These are phyloP conservation scores for Syrmaticus mikado DNA, from an alignment of 2,113 vertebrate genomes.

Conservation along the genomic window DNA sequence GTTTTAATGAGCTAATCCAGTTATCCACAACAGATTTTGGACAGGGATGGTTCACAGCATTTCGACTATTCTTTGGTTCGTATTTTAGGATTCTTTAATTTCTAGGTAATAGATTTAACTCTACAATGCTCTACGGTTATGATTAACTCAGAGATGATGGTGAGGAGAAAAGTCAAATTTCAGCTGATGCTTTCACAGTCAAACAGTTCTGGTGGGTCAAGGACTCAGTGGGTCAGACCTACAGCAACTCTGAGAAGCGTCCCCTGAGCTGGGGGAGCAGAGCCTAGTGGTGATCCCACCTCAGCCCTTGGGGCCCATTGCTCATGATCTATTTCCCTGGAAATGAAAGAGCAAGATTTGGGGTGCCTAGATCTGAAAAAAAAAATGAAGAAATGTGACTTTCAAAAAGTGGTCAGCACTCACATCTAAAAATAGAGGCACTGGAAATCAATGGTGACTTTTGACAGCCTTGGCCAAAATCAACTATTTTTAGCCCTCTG, in stretches of 20 bases:
- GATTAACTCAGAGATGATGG: neutral
- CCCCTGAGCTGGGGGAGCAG: neutral
- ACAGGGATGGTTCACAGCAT: neutral
- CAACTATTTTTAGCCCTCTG: slow-evolving; percentile 62
- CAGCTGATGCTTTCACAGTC: rapidly evolving
- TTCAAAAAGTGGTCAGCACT: slow-evolving; percentile 43
- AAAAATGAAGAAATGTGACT: slow-evolving; percentile 11
- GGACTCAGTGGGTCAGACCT: neutral
- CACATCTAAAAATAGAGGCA: slow-evolving; percentile 67
- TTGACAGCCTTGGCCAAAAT: slow-evolving; percentile 54
- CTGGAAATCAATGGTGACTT: slow-evolving; percentile 53
- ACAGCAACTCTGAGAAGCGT: neutral
- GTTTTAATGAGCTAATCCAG: neutral
- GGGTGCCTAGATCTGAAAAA: neutral
- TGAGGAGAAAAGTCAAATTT: neutral
- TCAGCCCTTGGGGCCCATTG: neutral
- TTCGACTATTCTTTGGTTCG: neutral
- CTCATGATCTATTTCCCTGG: neutral
- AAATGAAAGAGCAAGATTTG: neutral
- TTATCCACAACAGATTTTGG: neutral
- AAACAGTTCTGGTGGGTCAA: neutral
- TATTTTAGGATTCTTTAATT: neutral
- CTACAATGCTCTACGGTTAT: neutral
- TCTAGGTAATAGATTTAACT: neutral
- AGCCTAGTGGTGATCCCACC: neutral